Percentiles rank a stretch among this genome's conserved stretches.
phyloP scores from a whole-genome alignment of 2,888 invertebrate species.

The Polylopha cassiicola region DNA sequence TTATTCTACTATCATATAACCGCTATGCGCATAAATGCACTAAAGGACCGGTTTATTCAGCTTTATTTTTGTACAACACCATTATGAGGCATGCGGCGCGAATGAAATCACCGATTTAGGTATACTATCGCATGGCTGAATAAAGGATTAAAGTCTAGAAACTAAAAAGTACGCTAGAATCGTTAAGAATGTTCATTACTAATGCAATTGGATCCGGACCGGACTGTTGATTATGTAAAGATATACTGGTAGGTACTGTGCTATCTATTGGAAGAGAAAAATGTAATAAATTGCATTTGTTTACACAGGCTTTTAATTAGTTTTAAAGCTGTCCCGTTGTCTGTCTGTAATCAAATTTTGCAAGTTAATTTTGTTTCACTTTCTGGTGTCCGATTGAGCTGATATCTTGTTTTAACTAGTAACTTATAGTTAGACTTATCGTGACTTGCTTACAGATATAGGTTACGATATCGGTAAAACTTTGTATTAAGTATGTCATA shows the following conservation, averaged over 20 bases:
- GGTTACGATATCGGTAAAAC: too few species aligned
- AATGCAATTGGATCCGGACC: constrained; percentile 10
- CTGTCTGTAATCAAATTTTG: too few species aligned
- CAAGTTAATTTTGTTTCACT: too few species aligned
- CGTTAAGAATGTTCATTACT: constrained; percentile 1
- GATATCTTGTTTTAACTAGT: too few species aligned
- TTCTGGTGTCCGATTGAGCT: too few species aligned
- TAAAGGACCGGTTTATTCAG: constrained; percentile 31
- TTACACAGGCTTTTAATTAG: too few species aligned
- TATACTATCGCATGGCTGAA: background rate
- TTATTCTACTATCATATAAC: constrained; percentile 46
- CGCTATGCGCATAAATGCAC: constrained; percentile 45
- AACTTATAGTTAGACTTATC: too few species aligned
- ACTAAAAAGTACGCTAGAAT: constrained; percentile 1
- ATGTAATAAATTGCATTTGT: constrained; percentile 1
- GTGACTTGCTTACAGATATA: too few species aligned
- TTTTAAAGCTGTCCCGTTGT: too few species aligned
- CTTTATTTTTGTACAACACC: constrained; percentile 31
- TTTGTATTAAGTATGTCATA: too few species aligned
- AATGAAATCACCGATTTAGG: constrained; percentile 23
- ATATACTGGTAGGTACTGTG: background rate
- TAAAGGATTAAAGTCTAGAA: constrained; percentile 3
- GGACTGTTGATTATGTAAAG: too few species aligned
- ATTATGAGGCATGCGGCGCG: constrained; percentile 28
- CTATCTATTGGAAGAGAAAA: background rate